These are phyloP conservation scores for Drosophila navojoa DNA, from an alignment of 1,140 invertebrate genomes.

Conservation along the genomic window DNA sequence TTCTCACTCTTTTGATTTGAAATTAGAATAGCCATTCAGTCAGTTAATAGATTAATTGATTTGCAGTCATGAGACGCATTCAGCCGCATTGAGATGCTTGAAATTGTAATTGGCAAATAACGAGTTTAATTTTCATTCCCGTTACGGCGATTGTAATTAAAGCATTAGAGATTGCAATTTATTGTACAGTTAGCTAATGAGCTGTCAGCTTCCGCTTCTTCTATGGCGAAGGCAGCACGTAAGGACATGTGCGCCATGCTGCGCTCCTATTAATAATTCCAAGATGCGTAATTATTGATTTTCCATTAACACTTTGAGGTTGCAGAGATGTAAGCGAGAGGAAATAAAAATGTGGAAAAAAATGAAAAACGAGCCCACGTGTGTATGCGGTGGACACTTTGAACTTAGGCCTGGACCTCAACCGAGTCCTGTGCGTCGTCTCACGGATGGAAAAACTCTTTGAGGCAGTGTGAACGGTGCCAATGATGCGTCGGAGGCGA, in stretches of 20 bases:
- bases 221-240: neutral
- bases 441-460: constrained; percentile 64
- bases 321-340: constrained; percentile 47
- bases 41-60: too few relatives aligned
- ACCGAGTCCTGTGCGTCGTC: constrained; percentile 52
- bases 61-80: too few relatives aligned
- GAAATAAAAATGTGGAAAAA: constrained; percentile 1
- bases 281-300: constrained; percentile 83
- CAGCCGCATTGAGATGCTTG: too few relatives aligned
- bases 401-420: constrained; percentile 68
- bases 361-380: constrained; percentile 56
- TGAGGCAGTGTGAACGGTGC: constrained; percentile 36
- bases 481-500: constrained; percentile 24
- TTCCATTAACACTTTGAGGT: constrained; percentile 76
- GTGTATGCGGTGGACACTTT: constrained; percentile 62
- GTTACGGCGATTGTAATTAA: too few relatives aligned
- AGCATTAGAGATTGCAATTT: too few relatives aligned
- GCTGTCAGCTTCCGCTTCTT: constrained; percentile 5
- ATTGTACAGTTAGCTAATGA: constrained; percentile 12
- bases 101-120: too few relatives aligned
- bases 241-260: constrained; percentile 9
- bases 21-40: too few relatives aligned
- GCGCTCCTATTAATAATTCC: constrained; percentile 75
- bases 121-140: too few relatives aligned
- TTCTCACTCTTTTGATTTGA: too few relatives aligned